Evolutionary conservation across 2,888 invertebrate species (phyloP).

Genomic region (Heliothis peltigera): DNA sequence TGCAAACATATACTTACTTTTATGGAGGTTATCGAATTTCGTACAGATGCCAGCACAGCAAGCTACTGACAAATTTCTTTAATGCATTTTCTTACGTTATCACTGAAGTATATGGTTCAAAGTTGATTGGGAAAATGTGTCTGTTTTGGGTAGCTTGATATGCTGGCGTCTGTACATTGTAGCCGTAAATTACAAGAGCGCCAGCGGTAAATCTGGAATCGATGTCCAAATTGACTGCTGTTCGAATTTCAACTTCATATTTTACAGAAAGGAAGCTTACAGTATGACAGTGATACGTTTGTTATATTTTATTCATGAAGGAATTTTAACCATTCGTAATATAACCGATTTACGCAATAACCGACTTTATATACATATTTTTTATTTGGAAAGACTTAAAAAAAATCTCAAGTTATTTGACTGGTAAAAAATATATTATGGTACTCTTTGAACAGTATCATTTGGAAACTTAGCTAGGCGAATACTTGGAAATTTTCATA

Average conservation of each 20-base stretch:
- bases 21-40: no score
- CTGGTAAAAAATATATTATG: constrained; percentile 12
- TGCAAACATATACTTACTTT: no score
- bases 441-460: constrained; percentile 4
- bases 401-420: no score
- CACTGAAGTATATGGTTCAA: no score
- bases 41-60: no score
- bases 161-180: no score
- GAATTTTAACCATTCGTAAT: background rate
- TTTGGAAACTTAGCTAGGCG: constrained; percentile 7
- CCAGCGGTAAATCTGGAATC: constrained; percentile 40
- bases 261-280: background rate
- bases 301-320: background rate
- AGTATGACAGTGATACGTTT: constrained; percentile 8
- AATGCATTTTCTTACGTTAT: no score
- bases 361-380: no score
- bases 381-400: constrained; percentile 23
- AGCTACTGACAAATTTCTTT: no score
- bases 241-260: constrained; percentile 23
- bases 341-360: constrained; percentile 15
- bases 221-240: constrained; percentile 31
- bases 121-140: no score
- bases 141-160: no score
- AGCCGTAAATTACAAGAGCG: constrained; percentile 35
- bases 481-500: constrained; percentile 17